These are phyloP conservation scores for Eristalinus aeneus DNA, from an alignment of 2,888 invertebrate species.

Conservation along the genomic window DNA sequence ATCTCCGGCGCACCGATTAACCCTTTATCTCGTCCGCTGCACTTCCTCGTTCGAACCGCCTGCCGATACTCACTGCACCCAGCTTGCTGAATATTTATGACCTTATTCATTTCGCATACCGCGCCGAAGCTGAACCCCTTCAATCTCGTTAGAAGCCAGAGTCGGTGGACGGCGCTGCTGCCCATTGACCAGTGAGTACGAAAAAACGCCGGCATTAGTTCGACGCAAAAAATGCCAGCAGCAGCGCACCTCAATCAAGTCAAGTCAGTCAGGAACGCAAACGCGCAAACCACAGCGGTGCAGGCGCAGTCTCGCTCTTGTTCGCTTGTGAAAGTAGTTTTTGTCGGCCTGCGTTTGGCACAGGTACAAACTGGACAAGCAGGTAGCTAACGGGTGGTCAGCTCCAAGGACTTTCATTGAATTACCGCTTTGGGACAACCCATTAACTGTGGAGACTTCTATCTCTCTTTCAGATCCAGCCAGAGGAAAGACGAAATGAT, in stretches of 20 bases:
- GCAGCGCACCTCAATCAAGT: not conserved
- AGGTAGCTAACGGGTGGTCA: constrained; percentile 51
- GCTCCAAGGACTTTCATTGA: constrained; percentile 56
- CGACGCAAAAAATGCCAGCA: not conserved
- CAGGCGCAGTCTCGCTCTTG: constrained; percentile 32
- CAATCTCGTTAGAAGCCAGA: not conserved
- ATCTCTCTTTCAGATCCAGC: not conserved
- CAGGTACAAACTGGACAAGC: constrained; percentile 51
- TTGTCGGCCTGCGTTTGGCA: constrained; percentile 19
- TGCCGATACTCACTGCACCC: constrained; percentile 20
- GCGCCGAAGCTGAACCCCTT: not conserved
- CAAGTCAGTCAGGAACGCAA: not conserved
- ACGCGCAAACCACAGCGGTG: not conserved
- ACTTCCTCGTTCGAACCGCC: constrained; percentile 19
- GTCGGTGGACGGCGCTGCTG: not conserved
- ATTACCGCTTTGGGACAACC: not conserved
- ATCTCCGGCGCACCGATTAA: not conserved
- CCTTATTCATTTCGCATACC: constrained; percentile 20
- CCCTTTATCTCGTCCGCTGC: not conserved
- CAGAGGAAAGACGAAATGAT: constrained; percentile 49
- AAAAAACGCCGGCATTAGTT: not conserved
- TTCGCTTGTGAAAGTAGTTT: constrained; percentile 65
- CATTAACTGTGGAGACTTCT: not conserved
- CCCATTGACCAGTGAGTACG: constrained; percentile 11
- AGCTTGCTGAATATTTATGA: constrained; percentile 22